A percentile compares a stretch with the other conserved stretches of the same genome.
These are phyloP conservation scores for Globia sparganii DNA, from an alignment of 2,888 invertebrate genomes.

Conservation along the genomic window DNA sequence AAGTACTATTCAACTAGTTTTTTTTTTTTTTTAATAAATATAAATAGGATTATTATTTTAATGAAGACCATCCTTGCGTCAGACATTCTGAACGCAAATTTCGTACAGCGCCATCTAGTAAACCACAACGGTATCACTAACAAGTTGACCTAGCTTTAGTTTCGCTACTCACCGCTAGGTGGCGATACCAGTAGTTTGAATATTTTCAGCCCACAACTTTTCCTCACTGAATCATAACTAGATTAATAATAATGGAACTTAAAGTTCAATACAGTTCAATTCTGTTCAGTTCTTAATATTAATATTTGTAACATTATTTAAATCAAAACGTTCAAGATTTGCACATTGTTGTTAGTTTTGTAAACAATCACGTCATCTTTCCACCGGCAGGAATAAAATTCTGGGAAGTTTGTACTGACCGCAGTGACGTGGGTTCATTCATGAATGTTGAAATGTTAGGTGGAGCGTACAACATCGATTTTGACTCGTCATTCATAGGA, in stretches of 20 bases:
- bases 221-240: slow-evolving; percentile 15
- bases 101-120: slow-evolving; percentile 76
- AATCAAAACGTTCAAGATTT: neutral
- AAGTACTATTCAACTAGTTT: slow-evolving; percentile 26
- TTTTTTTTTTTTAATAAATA: neutral
- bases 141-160: slow-evolving; percentile 38
- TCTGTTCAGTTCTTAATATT: too few species aligned
- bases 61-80: neutral
- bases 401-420: slow-evolving; percentile 45
- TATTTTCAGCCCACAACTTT: neutral
- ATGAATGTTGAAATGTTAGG: neutral
- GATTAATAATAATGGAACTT: slow-evolving; percentile 33
- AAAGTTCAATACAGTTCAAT: neutral
- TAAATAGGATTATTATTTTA: neutral
- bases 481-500: slow-evolving; percentile 4
- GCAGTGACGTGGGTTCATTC: slow-evolving; percentile 56
- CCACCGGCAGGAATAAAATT: slow-evolving; percentile 7
- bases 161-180: slow-evolving; percentile 66
- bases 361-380: slow-evolving; percentile 31
- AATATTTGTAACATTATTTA: slow-evolving; percentile 4
- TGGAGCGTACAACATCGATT: neutral
- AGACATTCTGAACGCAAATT: neutral
- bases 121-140: slow-evolving; percentile 23
- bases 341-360: slow-evolving; percentile 25
- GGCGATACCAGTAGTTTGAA: slow-evolving; percentile 28